These are phyloP conservation scores for Celastrina argiolus DNA, from an alignment of 2,888 invertebrate genomes.

Conservation along the genomic window DNA sequence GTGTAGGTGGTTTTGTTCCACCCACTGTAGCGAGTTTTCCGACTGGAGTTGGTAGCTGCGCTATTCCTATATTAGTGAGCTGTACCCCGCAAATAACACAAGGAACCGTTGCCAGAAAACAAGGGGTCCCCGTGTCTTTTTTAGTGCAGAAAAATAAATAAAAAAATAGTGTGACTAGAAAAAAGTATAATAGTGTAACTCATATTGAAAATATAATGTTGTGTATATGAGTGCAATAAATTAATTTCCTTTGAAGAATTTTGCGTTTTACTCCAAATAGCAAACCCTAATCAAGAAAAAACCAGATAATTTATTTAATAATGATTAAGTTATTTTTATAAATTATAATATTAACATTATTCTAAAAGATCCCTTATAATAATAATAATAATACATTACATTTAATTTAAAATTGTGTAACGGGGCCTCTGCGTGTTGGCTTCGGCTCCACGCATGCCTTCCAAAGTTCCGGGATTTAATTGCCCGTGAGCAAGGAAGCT, in stretches of 20 bases:
- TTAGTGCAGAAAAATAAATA: neutral
- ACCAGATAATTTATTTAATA: too few species aligned
- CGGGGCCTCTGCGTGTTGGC: too few species aligned
- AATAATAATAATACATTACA: too few species aligned
- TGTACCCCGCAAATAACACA: conserved; percentile 48
- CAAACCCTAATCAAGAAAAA: neutral
- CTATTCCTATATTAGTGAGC: conserved; percentile 46
- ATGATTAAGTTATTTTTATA: too few species aligned
- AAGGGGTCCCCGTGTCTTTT: neutral
- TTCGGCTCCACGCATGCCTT: too few species aligned
- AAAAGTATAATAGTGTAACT: neutral
- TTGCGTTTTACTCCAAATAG: neutral
- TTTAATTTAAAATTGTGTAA: too few species aligned
- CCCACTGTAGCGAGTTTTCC: conserved; percentile 22
- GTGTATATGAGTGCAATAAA: neutral
- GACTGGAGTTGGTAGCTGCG: conserved; percentile 35
- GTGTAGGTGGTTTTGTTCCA: too few species aligned
- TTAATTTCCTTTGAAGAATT: neutral
- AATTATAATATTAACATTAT: too few species aligned
- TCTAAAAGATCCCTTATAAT: too few species aligned
- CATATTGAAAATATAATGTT: neutral
- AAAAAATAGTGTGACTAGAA: neutral
- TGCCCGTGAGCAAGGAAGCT: too few species aligned
- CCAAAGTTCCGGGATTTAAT: too few species aligned
- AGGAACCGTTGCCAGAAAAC: conserved; percentile 30